These are phyloP conservation scores for Lethenteron camtschaticum DNA, from an alignment of 2,113 vertebrate genomes.

Conservation along the genomic window DNA sequence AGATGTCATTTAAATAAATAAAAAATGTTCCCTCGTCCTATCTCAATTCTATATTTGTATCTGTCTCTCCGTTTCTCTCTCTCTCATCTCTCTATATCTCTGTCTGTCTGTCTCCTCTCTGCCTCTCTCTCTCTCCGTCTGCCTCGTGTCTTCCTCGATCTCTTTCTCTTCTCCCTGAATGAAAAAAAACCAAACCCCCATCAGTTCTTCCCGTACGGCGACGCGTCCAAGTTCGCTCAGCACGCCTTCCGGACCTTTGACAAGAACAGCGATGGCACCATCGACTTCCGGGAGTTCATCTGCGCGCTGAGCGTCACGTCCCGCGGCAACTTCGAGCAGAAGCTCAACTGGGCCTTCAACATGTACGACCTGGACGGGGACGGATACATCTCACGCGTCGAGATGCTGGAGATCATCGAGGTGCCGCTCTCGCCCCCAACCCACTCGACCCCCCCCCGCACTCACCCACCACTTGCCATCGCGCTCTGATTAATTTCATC, in stretches of 20 bases:
- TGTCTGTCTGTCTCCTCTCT: no score
- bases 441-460: not conserved
- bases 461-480: conserved; percentile 1
- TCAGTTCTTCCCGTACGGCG: conserved; percentile 86
- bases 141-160: no score
- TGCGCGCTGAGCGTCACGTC: conserved; percentile 87
- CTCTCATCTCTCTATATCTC: no score
- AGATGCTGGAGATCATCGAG: conserved; percentile 90
- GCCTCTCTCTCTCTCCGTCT: no score
- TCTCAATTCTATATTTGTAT: no score
- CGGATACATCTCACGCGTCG: conserved; percentile 75
- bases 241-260: conserved; percentile 93
- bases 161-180: no score
- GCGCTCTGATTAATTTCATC: no score
- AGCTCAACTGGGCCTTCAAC: conserved; percentile 96
- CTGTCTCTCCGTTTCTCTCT: no score
- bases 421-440: conserved; percentile 12
- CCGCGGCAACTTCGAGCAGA: conserved; percentile 88
- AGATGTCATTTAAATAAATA: no score
- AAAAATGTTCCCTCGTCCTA: no score
- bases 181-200: not conserved
- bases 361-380: conserved; percentile 94
- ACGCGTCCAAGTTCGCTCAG: conserved; percentile 91
- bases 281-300: conserved; percentile 98
- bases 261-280: conserved; percentile 85